Conservation (phyloP, 2,797 vertebrate species). For the Pseudomugil gertrudae region DNA sequence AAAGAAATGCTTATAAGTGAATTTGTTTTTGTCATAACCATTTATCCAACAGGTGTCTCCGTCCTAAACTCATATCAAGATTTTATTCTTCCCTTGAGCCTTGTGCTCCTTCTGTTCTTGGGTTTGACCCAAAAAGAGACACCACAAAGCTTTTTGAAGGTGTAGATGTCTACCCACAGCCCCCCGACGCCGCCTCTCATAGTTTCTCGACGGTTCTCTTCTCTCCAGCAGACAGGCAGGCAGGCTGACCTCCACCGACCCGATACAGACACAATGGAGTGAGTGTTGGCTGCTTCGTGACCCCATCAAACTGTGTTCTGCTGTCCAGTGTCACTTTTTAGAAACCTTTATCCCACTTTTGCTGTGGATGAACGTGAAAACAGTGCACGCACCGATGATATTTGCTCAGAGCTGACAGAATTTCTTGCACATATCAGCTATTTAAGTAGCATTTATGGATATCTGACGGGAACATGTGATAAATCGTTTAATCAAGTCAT, state of each 20-base stretch:
- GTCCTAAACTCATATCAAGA: not conserved
- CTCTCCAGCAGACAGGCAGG: slow-evolving; percentile 80
- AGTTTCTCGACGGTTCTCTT: slow-evolving; percentile 72
- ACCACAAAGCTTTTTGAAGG: slow-evolving; percentile 9
- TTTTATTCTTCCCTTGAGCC: not conserved
- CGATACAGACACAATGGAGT: slow-evolving; percentile 81
- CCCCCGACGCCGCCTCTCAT: slow-evolving; percentile 56
- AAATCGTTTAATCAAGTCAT: not conserved
- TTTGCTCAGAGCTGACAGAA: not conserved
- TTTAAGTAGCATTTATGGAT: not conserved
- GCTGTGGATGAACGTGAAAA: not conserved
- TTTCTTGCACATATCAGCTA: not conserved
- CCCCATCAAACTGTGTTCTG: slow-evolving; percentile 48
- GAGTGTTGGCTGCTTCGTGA: slow-evolving; percentile 74
- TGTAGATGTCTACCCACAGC: slow-evolving; percentile 40
- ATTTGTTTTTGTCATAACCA: slow-evolving; percentile 36
- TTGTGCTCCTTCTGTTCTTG: not conserved
- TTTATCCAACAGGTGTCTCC: slow-evolving; percentile 55
- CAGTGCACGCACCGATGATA: not conserved
- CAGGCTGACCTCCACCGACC: slow-evolving; percentile 77
- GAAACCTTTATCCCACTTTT: not conserved
- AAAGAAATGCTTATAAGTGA: not conserved
- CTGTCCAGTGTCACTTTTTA: slow-evolving; percentile 17
- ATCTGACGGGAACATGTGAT: not conserved
- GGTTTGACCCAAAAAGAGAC: not conserved